Conservation (phyloP, 1,140 invertebrate genomes). For the Bombus soroeensis region DNA sequence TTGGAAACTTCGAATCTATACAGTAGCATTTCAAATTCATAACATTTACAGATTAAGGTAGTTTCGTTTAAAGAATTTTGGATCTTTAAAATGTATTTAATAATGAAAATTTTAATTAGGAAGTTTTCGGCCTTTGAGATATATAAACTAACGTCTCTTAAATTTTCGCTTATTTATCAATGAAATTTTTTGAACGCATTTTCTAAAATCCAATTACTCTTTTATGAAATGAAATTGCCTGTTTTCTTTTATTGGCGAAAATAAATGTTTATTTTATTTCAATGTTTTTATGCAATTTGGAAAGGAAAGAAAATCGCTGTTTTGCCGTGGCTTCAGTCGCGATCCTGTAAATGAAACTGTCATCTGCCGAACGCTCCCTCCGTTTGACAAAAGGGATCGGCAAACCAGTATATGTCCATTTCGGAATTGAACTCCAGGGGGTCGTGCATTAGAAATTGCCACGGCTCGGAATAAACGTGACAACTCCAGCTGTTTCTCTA, state of each 20-base stretch:
- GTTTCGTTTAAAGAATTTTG: too few species aligned
- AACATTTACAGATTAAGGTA: too few species aligned
- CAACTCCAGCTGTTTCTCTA: constrained; percentile 30
- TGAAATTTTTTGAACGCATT: background rate
- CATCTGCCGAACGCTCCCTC: constrained; percentile 26
- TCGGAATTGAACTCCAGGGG: constrained; percentile 68
- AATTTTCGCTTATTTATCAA: too few species aligned
- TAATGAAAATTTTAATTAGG: too few species aligned
- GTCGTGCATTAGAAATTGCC: constrained; percentile 39
- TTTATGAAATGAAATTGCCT: background rate
- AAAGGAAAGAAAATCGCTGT: background rate
- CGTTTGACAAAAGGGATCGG: constrained; percentile 29
- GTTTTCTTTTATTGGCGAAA: background rate
- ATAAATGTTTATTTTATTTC: background rate
- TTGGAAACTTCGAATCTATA: too few species aligned
- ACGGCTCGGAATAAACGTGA: constrained; percentile 32
- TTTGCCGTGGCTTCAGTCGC: background rate
- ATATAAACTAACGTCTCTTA: too few species aligned
- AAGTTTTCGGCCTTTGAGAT: too few species aligned
- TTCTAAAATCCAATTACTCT: background rate
- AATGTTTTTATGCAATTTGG: background rate
- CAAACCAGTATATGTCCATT: constrained; percentile 48
- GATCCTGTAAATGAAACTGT: constrained; percentile 45
- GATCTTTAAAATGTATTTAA: too few species aligned
- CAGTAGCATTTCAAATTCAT: too few species aligned